Evolutionary conservation across 2,888 invertebrate genomes (phyloP).

Genomic region (Latrodectus hesperus): DNA sequence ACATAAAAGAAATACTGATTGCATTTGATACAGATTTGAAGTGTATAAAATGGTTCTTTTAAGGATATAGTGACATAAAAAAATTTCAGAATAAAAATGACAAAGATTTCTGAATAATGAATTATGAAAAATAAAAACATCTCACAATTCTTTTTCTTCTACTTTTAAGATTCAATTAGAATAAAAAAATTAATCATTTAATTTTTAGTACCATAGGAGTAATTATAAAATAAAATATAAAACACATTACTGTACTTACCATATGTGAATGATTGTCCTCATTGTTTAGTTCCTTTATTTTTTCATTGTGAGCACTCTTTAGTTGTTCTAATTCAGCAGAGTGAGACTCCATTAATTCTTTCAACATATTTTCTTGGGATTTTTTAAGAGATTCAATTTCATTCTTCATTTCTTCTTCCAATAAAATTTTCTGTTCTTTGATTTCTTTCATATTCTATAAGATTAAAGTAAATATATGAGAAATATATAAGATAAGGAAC

Average conservation of each 20-base stretch:
- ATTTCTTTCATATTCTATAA: constrained; percentile 36
- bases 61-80: no score
- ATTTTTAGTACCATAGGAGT: no score
- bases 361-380: constrained; percentile 12
- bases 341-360: constrained; percentile 42
- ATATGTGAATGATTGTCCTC: background rate
- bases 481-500: no score
- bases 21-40: no score
- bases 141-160: no score
- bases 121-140: no score
- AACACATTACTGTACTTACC: background rate
- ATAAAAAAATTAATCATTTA: no score
- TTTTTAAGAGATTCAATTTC: constrained; percentile 19
- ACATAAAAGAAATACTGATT: no score
- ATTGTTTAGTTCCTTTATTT: constrained; percentile 21
- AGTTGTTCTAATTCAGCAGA: constrained; percentile 27
- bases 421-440: constrained; percentile 17
- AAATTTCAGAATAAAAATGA: no score
- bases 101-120: no score
- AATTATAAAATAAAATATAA: background rate
- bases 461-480: background rate
- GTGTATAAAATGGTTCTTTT: no score
- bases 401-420: constrained; percentile 20
- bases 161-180: no score
- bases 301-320: constrained; percentile 38